Conservation (phyloP, 1,140 invertebrate species). For the Plodia interpunctella region DNA sequence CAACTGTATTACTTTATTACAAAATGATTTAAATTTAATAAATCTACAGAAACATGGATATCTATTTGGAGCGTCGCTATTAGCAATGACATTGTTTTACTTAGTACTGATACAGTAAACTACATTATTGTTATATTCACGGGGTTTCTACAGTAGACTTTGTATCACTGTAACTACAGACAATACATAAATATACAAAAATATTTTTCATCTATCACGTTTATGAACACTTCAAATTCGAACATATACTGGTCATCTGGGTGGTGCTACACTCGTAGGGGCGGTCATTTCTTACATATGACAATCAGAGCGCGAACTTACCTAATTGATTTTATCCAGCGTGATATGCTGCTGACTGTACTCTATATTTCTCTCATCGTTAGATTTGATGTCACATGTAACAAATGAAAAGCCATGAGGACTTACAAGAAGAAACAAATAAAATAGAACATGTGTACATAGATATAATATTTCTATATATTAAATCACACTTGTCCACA, state of each 20-base stretch:
- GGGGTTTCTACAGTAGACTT: constrained; percentile 18
- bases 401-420: too few relatives aligned
- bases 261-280: constrained; percentile 20
- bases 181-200: constrained; percentile 67
- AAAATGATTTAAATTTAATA: too few relatives aligned
- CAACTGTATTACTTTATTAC: too few relatives aligned
- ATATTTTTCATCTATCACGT: constrained; percentile 70
- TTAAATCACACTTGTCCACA: constrained; percentile 25
- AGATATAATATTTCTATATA: constrained; percentile 5
- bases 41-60: background rate
- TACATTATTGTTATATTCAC: background rate
- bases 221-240: constrained; percentile 67
- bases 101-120: background rate
- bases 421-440: background rate
- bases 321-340: too few relatives aligned
- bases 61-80: too few relatives aligned
- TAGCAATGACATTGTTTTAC: too few relatives aligned
- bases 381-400: too few relatives aligned
- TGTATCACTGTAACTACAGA: constrained; percentile 28
- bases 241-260: constrained; percentile 56
- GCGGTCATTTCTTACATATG: background rate
- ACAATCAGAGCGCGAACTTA: too few relatives aligned
- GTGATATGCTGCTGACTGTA: too few relatives aligned
- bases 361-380: background rate
- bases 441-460: constrained; percentile 13